Evolutionary conservation across 2,113 vertebrate species (phyloP).

Genomic region (Coturnix japonica): DNA sequence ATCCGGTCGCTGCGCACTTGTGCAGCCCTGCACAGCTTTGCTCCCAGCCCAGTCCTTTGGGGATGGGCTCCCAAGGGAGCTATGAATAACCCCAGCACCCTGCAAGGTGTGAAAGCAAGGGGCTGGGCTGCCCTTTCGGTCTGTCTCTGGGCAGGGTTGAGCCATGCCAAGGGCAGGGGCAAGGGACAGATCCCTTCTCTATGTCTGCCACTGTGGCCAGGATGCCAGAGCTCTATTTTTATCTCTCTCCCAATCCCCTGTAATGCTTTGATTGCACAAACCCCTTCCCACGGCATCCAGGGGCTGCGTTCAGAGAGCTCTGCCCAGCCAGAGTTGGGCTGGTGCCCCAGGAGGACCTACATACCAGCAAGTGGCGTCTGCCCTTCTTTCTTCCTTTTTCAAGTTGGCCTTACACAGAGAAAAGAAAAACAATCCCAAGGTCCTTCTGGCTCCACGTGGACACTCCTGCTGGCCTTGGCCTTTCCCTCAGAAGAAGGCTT

Average conservation of each 20-base stretch:
- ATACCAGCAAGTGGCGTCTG: background rate
- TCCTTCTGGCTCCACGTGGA: background rate
- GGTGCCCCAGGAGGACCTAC: background rate
- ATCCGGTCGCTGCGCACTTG: background rate
- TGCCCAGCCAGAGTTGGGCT: background rate
- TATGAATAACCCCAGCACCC: background rate
- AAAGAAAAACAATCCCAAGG: background rate
- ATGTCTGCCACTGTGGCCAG: background rate
- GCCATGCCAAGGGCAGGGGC: background rate
- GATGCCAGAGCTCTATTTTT: background rate
- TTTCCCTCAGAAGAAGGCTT: background rate
- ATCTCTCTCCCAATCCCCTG: background rate
- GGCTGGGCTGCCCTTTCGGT: background rate
- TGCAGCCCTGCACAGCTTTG: background rate
- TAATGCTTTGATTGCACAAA: background rate
- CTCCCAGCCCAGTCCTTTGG: background rate
- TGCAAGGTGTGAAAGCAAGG: background rate
- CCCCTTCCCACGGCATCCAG: background rate
- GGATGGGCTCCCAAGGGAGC: background rate
- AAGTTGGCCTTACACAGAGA: background rate
- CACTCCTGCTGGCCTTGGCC: accelerated
- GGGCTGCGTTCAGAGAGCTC: background rate
- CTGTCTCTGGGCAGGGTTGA: background rate
- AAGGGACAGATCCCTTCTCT: background rate
- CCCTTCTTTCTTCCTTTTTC: background rate